These are phyloP conservation scores for Reinhardtius hippoglossoides DNA, from an alignment of 2,113 vertebrate species.

Conservation along the genomic window DNA sequence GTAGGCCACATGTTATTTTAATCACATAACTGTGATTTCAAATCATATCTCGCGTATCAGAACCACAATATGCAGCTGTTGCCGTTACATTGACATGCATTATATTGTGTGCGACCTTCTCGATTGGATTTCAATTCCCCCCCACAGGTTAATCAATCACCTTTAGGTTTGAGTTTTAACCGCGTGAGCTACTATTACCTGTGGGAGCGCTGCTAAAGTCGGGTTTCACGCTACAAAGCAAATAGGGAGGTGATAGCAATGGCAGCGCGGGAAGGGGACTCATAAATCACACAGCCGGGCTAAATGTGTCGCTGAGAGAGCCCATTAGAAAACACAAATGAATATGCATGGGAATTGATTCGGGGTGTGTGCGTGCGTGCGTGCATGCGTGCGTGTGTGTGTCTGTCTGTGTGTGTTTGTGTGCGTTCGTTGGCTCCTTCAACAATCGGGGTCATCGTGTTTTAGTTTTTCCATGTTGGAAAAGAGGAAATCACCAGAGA, in stretches of 20 bases:
- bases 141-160: slow-evolving; percentile 15
- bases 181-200: background rate
- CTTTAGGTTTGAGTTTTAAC: slow-evolving; percentile 5
- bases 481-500: background rate
- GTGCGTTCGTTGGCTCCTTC: background rate
- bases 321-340: slow-evolving; percentile 42
- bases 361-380: background rate
- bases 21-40: too few species aligned
- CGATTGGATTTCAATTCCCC: background rate
- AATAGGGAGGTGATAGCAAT: background rate
- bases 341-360: slow-evolving; percentile 54
- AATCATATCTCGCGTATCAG: background rate
- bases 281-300: slow-evolving; percentile 44
- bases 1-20: too few species aligned
- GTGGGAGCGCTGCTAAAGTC: background rate
- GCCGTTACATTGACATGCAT: background rate
- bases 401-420: background rate
- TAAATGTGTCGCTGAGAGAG: slow-evolving; percentile 26
- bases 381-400: background rate
- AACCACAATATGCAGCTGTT: background rate
- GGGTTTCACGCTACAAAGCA: background rate
- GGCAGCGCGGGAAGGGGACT: background rate
- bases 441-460: background rate
- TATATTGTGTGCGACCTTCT: background rate
- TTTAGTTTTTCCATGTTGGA: background rate